Percentiles rank a stretch among this genome's conserved stretches.
These are phyloP conservation scores for Thereva nobilitata DNA, from an alignment of 2,888 invertebrate species.

Conservation along the genomic window DNA sequence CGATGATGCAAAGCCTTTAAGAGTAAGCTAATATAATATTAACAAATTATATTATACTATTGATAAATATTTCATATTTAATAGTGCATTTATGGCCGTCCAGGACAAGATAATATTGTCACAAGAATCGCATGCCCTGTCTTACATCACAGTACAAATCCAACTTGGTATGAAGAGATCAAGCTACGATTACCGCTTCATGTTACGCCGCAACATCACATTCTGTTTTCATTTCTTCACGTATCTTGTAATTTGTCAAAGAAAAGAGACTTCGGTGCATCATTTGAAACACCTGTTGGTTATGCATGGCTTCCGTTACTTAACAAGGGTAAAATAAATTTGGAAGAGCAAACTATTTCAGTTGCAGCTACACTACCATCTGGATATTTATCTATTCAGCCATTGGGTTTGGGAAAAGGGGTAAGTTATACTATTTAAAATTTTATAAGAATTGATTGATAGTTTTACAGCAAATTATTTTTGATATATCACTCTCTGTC, in stretches of 20 bases:
- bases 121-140: conserved; percentile 76
- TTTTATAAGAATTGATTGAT: conserved; percentile 25
- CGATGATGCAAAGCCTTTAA: conserved; percentile 70
- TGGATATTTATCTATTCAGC: conserved; percentile 87
- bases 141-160: conserved; percentile 86
- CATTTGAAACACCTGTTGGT: conserved; percentile 80
- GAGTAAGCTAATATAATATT: conserved; percentile 61
- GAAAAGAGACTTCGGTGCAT: conserved; percentile 72
- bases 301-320: conserved; percentile 92
- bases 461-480: not conserved
- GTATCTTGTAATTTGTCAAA: conserved; percentile 89
- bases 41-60: conserved; percentile 22
- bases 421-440: conserved; percentile 61
- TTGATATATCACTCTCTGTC: too few relatives aligned
- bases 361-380: conserved; percentile 87
- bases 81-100: conserved; percentile 75
- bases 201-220: conserved; percentile 82
- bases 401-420: conserved; percentile 88
- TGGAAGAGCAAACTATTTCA: conserved; percentile 80
- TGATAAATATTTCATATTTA: conserved; percentile 42
- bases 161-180: conserved; percentile 91
- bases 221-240: conserved; percentile 94
- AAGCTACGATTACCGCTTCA: conserved; percentile 89
- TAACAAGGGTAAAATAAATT: conserved; percentile 79
- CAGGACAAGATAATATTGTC: conserved; percentile 68